Evolutionary conservation across 2,888 invertebrate species (phyloP).

Genomic region (Tiliacea citrago): DNA sequence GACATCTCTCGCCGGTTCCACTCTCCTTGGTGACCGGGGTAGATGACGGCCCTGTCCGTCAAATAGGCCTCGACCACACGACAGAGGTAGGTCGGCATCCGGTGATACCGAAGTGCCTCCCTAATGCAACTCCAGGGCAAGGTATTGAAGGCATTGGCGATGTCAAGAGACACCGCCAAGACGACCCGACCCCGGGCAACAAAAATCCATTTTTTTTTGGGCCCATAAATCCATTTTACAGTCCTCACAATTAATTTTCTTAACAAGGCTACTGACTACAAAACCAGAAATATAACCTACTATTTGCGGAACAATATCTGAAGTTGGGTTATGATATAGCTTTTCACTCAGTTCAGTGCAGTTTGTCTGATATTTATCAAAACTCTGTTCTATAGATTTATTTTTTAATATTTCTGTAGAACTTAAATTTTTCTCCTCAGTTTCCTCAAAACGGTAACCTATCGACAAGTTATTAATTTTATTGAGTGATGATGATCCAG

Average conservation of each 20-base stretch:
- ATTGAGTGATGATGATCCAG: background rate
- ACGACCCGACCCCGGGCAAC: too few relatives aligned
- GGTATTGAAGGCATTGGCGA: too few relatives aligned
- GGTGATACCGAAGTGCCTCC: too few relatives aligned
- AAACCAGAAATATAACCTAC: conserved; percentile 1
- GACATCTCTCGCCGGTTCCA: too few relatives aligned
- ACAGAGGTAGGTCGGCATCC: too few relatives aligned
- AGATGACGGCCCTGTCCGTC: too few relatives aligned
- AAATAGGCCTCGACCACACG: too few relatives aligned
- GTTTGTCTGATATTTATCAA: conserved; percentile 2
- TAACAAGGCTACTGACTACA: conserved; percentile 1
- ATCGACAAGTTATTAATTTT: background rate
- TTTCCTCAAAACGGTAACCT: background rate
- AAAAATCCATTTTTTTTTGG: too few relatives aligned
- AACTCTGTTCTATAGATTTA: background rate
- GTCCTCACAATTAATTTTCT: conserved; percentile 9
- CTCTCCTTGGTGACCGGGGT: too few relatives aligned
- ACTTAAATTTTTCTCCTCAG: background rate
- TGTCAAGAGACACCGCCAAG: too few relatives aligned
- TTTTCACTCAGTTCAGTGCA: background rate
- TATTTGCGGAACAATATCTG: conserved; percentile 7
- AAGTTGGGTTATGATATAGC: background rate
- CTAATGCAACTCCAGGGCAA: too few relatives aligned
- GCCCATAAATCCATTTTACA: too few relatives aligned
- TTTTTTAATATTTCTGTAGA: background rate